Percentiles rank a stretch among this genome's conserved stretches.
phyloP scores from a whole-genome alignment of 2,113 vertebrate species.

The Morphnarchus princeps region DNA sequence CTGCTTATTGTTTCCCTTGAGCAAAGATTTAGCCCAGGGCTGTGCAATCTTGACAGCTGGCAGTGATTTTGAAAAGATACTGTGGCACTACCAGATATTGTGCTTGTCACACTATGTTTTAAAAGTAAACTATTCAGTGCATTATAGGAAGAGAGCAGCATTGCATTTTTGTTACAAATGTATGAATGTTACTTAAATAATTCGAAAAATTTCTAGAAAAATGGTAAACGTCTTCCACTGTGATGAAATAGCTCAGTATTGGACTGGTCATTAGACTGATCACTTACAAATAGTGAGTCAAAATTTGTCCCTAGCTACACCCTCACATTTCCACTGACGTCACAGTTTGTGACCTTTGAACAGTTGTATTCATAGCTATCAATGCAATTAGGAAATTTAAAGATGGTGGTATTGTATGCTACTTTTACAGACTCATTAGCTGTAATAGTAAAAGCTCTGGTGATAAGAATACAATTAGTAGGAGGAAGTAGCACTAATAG shows the following conservation, averaged over 20 bases:
- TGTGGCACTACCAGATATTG: background rate
- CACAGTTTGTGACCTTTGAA: conserved; percentile 5
- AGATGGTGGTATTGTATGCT: background rate
- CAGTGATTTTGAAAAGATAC: background rate
- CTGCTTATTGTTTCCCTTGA: background rate
- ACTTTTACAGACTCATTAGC: background rate
- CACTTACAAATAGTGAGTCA: conserved; percentile 50
- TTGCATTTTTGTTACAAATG: background rate
- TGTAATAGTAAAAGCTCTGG: background rate
- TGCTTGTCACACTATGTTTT: background rate
- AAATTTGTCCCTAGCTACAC: conserved; percentile 22
- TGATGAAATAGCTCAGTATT: background rate
- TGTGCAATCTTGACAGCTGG: background rate
- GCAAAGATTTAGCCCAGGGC: background rate
- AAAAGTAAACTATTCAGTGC: background rate
- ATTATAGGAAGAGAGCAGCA: background rate
- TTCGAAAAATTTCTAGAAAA: background rate
- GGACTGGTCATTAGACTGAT: background rate
- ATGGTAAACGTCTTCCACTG: background rate
- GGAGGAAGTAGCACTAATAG: background rate
- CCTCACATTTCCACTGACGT: background rate
- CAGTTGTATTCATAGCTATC: background rate
- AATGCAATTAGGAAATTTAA: background rate
- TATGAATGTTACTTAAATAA: background rate
- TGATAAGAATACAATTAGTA: background rate